Percentiles rank a stretch among this genome's conserved stretches.
Evolutionary conservation across 2,113 vertebrate genomes (phyloP).

Genomic region (Geococcyx californianus): DNA sequence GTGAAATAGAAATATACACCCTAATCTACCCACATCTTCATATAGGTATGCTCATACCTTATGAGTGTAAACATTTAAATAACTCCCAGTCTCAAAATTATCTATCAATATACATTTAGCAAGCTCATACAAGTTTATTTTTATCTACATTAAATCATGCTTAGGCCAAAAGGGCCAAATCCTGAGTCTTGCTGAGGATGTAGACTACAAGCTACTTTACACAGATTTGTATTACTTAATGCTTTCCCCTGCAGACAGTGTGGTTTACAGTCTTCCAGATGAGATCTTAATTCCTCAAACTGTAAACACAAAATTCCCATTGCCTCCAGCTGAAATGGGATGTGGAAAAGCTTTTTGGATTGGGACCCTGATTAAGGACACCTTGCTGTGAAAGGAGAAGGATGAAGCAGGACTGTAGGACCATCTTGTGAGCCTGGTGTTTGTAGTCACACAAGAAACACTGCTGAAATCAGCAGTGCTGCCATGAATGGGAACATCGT

Average conservation of each 20-base stretch:
- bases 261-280: not conserved
- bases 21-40: not conserved
- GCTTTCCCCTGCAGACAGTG: not conserved
- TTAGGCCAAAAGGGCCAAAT: constrained; percentile 8
- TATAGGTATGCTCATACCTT: fast-evolving
- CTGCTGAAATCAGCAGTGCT: not conserved
- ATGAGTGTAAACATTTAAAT: not conserved
- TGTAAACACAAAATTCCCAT: not conserved
- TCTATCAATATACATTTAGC: not conserved
- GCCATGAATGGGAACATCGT: fast-evolving
- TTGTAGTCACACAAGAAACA: fast-evolving
- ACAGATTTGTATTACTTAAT: not conserved
- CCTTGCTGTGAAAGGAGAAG: not conserved
- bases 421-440: not conserved
- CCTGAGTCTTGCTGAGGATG: not conserved
- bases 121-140: not conserved
- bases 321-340: not conserved
- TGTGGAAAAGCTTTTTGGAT: not conserved
- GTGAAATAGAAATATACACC: not conserved
- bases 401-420: not conserved
- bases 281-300: not conserved
- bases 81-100: not conserved
- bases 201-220: not conserved
- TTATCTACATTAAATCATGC: not conserved
- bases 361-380: not conserved